Percentiles rank a stretch among this genome's conserved stretches.
These are phyloP conservation scores for Eristalis pertinax DNA, from an alignment of 2,888 invertebrate genomes.

Conservation along the genomic window DNA sequence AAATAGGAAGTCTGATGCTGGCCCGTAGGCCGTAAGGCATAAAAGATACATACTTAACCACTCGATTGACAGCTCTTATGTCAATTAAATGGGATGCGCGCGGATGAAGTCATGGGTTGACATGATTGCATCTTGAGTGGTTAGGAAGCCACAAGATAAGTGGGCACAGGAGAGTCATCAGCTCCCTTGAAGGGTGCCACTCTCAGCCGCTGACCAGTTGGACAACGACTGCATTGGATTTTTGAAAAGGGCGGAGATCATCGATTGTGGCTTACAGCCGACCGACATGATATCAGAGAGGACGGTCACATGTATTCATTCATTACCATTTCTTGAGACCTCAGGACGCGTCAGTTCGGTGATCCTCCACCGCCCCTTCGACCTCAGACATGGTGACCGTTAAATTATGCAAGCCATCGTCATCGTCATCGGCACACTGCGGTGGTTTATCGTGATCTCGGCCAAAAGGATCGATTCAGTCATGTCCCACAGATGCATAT, in stretches of 20 bases:
- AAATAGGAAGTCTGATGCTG: conserved; percentile 46
- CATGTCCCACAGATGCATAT: conserved; percentile 1
- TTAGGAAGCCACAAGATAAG: not conserved
- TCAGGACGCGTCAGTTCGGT: not conserved
- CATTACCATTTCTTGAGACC: not conserved
- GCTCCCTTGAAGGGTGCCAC: too few relatives aligned
- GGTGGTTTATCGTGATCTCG: not conserved
- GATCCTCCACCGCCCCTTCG: not conserved
- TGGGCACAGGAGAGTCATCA: not conserved
- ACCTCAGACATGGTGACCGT: not conserved
- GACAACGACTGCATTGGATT: not conserved
- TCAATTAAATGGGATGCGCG: conserved; percentile 26
- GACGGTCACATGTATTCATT: too few relatives aligned
- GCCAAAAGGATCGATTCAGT: not conserved
- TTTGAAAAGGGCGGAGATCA: not conserved
- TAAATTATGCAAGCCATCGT: not conserved
- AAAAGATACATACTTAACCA: conserved; percentile 1
- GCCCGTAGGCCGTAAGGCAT: conserved; percentile 32
- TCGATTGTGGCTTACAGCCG: not conserved
- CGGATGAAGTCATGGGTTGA: not conserved
- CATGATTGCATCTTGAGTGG: not conserved
- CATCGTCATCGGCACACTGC: not conserved
- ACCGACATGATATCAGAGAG: too few relatives aligned
- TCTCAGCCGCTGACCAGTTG: not conserved
- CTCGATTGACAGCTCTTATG: conserved; percentile 33